These are phyloP conservation scores for Thumatha senex DNA, from an alignment of 2,888 invertebrate species.

Conservation along the genomic window DNA sequence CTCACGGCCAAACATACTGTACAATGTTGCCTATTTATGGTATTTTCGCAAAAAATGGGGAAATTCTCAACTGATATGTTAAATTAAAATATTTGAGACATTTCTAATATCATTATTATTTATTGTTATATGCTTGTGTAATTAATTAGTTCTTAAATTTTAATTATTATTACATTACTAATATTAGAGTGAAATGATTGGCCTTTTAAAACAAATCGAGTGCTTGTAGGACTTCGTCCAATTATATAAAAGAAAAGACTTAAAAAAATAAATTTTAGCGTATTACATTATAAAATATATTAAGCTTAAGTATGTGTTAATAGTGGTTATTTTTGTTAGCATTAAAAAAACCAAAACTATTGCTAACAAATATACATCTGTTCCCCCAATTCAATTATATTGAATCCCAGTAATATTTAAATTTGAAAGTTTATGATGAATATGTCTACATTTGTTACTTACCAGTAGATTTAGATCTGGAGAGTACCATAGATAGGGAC, in stretches of 20 bases:
- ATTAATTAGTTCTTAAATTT: conserved; percentile 37
- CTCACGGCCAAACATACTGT: background rate
- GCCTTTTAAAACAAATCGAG: conserved; percentile 73
- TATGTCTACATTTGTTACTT: too few relatives aligned
- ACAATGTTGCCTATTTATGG: conserved; percentile 1
- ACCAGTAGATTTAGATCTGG: too few relatives aligned
- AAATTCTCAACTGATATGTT: background rate
- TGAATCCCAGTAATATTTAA: too few relatives aligned
- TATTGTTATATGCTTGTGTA: conserved; percentile 43
- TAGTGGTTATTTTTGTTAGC: conserved; percentile 31
- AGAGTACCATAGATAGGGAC: too few relatives aligned
- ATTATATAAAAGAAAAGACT: conserved; percentile 70
- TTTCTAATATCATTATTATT: conserved; percentile 33
- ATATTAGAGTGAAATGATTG: conserved; percentile 50
- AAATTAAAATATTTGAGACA: conserved; percentile 36
- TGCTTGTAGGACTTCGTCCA: conserved; percentile 78
- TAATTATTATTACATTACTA: conserved; percentile 25
- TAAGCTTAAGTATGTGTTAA: conserved; percentile 30
- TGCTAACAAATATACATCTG: too few relatives aligned
- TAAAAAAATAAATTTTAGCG: conserved; percentile 69
- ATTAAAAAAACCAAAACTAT: too few relatives aligned
- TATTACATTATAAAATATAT: conserved; percentile 42
- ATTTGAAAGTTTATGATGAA: too few relatives aligned
- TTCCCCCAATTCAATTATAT: too few relatives aligned
- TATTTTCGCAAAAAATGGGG: conserved; percentile 17